phyloP scores from a whole-genome alignment of 2,113 vertebrate species.

The Piliocolobus tephrosceles region DNA sequence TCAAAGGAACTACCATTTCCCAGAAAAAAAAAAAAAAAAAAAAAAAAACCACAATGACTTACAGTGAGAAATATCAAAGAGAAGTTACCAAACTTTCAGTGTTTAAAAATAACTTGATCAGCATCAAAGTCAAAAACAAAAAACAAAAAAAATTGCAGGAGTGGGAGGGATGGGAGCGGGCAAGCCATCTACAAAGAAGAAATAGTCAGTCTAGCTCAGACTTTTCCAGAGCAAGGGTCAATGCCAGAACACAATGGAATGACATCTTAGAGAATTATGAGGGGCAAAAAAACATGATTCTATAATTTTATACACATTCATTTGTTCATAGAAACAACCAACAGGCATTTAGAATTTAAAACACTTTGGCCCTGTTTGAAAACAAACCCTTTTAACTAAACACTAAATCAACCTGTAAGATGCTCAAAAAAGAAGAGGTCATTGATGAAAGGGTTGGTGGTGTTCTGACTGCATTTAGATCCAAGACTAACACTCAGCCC shows the following conservation, averaged over 20 bases:
- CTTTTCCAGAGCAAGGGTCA: neutral
- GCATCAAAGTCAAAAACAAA: neutral
- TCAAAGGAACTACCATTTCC: neutral
- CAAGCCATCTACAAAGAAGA: neutral
- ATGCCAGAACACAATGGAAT: neutral
- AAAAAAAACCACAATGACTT: neutral
- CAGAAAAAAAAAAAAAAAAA: neutral
- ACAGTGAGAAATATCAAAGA: neutral
- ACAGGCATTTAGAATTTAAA: neutral
- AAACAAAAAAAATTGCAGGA: neutral
- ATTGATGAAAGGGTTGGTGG: neutral
- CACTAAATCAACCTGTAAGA: neutral
- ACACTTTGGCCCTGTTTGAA: neutral
- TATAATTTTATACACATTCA: neutral
- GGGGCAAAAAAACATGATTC: neutral
- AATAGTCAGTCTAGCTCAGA: neutral
- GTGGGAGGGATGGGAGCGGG: no score
- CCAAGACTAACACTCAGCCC: neutral
- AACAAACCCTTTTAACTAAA: neutral
- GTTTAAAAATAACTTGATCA: slow-evolving; percentile 12
- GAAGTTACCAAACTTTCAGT: neutral
- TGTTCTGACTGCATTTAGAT: neutral
- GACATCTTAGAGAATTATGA: neutral
- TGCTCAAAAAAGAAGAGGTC: neutral
- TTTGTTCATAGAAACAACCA: slow-evolving; percentile 1